Base-by-base conservation (phyloP, 2,888 invertebrate genomes). In the Oxystoma pomonae region DNA sequence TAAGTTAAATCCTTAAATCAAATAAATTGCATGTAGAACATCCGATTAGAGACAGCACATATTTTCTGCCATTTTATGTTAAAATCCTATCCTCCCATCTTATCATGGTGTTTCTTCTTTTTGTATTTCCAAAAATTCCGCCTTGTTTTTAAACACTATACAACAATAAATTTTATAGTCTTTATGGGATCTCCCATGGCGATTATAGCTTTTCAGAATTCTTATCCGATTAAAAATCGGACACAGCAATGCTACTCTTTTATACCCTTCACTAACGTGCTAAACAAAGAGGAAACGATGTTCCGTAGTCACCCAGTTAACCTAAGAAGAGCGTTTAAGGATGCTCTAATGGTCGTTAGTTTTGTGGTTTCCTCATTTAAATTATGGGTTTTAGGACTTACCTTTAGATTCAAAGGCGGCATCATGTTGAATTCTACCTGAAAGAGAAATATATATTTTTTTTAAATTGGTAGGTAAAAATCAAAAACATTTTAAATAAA, bases 121-220 rank as follows among this genome's bases (percentile, higher is more conserved):
- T 35, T 35, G 35, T 35, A 35, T 35, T 35, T 35, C 35, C 35
- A 3, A 35, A 35, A 35, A 35, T 35, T 35, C 35, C 35, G 35
- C 35, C 55, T 63, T 63, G 65, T 65, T 63, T 63, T 57, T 60
- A 65, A 65, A 62, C 62, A 64, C 53, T 21, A 56, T 59, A 53
- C 59, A 57, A 56, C 60, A 64, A 60, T 66, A 64, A 64, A 61
- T 63, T 65, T 63, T 63, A 63, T 63, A 35, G 35, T 35, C 35
- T 35, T 35, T 35, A 35, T 35, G 35, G 61, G 58, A 55, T 53
- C 49, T 53, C 65, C 63, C 51, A 60, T 60, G 56, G 65, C 12
- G 35, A 35, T 35, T 12, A 35, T 35, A 12, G 35, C 35, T 3
- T 35, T 35, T 35, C 3, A 35, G 35, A 35, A 7, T 12, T 35